phyloP scores from a whole-genome alignment of 2,888 invertebrate species.

The Ischnura elegans region DNA sequence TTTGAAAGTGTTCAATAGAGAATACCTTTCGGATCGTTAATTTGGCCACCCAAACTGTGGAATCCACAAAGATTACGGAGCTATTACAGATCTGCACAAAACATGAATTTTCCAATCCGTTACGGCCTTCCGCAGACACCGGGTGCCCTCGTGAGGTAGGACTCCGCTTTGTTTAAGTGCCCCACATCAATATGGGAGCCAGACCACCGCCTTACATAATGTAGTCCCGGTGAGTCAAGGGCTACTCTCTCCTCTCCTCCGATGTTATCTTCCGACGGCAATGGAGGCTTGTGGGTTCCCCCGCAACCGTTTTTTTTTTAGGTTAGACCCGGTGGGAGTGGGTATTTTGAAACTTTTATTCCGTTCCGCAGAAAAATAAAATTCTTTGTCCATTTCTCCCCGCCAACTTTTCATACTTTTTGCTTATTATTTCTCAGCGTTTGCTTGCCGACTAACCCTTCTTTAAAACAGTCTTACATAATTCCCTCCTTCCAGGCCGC shows the following conservation, averaged over 20 bases:
- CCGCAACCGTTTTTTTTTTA: background rate
- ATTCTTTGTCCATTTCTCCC: background rate
- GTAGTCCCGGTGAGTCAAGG: background rate
- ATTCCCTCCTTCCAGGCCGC: background rate
- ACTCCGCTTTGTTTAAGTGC: background rate
- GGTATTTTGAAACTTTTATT: background rate
- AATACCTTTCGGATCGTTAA: too few relatives aligned
- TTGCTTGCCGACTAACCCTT: background rate
- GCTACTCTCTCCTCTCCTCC: background rate
- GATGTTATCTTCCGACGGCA: background rate
- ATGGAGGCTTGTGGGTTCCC: background rate
- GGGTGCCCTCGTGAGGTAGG: background rate
- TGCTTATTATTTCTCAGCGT: background rate
- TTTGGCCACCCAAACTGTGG: too few relatives aligned
- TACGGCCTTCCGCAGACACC: background rate
- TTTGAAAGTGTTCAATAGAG: too few relatives aligned
- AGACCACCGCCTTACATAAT: constrained; percentile 26
- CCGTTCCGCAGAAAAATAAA: background rate
- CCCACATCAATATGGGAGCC: background rate
- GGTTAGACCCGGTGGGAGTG: background rate
- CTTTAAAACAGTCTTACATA: background rate
- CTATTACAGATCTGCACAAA: background rate
- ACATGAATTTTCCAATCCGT: background rate
- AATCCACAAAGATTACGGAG: background rate
- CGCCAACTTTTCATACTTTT: background rate